Conservation (phyloP, 2,797 vertebrate genomes). For the Crenuchus spilurus region DNA sequence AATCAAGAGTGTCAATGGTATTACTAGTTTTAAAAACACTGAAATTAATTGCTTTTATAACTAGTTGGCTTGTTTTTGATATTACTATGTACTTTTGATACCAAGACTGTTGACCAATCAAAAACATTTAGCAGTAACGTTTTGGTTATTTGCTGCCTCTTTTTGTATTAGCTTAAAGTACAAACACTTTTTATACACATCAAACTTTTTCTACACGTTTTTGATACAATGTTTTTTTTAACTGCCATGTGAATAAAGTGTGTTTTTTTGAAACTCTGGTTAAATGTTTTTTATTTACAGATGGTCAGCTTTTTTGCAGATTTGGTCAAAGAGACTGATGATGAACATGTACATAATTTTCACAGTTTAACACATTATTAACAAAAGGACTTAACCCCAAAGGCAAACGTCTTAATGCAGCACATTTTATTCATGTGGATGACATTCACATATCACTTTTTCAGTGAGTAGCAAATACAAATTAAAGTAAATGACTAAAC, state of each 20-base stretch:
- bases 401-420: too few relatives aligned
- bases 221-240: conserved; percentile 75
- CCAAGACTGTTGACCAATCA: conserved; percentile 69
- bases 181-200: conserved; percentile 80
- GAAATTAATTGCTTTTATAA: conserved; percentile 62
- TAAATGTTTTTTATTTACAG: conserved; percentile 63
- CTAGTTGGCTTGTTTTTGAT: conserved; percentile 69
- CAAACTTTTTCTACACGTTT: conserved; percentile 68
- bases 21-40: conserved; percentile 65
- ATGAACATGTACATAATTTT: too few relatives aligned
- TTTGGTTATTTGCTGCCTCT: conserved; percentile 78
- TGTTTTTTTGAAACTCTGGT: conserved; percentile 76
- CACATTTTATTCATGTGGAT: too few relatives aligned
- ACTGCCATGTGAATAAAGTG: conserved; percentile 98
- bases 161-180: conserved; percentile 83
- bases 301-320: background rate
- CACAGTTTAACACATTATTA: too few relatives aligned
- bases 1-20: conserved; percentile 56
- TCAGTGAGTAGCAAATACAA: too few relatives aligned
- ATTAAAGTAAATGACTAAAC: too few relatives aligned
- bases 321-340: too few relatives aligned
- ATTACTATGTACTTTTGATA: conserved; percentile 68
- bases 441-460: too few relatives aligned
- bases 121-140: conserved; percentile 75
- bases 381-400: too few relatives aligned